Percentiles rank a stretch among this genome's conserved stretches.
Conservation (phyloP, 2,797 vertebrate genomes). For the Rhynchotus rufescens region DNA sequence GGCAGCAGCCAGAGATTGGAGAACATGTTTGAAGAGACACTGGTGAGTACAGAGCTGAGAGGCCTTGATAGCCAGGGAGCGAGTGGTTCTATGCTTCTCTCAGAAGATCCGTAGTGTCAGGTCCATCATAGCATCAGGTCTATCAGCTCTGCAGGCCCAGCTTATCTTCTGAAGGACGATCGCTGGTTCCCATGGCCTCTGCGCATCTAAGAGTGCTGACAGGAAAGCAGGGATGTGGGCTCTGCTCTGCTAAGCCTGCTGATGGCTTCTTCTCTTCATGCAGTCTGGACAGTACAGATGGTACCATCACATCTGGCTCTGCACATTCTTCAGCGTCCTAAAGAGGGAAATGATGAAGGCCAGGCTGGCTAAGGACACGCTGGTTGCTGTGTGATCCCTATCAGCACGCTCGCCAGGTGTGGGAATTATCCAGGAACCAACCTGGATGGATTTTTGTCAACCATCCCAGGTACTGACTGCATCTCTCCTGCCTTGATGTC, state of each 20-base stretch:
- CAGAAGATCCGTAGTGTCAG: not conserved
- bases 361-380: not conserved
- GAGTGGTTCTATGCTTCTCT: not conserved
- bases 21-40: not conserved
- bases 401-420: not conserved
- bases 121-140: not conserved
- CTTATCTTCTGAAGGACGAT: not conserved
- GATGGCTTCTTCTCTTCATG: not conserved
- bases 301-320: not conserved
- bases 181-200: not conserved
- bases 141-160: not conserved
- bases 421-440: not conserved
- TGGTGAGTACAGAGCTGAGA: not conserved
- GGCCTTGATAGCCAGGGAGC: slow-evolving; percentile 5
- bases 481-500: not conserved
- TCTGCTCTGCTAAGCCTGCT: not conserved
- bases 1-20: slow-evolving; percentile 30
- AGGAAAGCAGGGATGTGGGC: not conserved
- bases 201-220: not conserved
- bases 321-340: not conserved
- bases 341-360: not conserved
- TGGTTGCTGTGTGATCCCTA: not conserved
- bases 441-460: not conserved
- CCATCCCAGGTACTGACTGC: not conserved
- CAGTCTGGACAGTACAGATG: not conserved